Base-by-base conservation (phyloP, 2,888 invertebrate genomes). In the Lingula anatina region DNA sequence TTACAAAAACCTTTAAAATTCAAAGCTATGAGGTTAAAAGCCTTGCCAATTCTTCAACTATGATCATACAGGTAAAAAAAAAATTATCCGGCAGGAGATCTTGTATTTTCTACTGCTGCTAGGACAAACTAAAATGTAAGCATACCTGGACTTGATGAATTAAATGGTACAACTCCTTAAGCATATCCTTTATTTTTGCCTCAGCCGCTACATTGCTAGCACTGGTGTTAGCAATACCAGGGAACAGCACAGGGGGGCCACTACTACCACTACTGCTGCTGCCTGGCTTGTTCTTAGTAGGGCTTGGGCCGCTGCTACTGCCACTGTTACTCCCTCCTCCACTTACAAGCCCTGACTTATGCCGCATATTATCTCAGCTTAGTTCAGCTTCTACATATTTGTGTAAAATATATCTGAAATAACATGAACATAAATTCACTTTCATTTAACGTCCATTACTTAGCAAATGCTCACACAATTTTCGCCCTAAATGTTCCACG, bases 71-170 rank as follows among this genome's bases (percentile, higher is more conserved):
- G n/a, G n/a, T n/a, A n/a, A n/a, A n/a, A n/a, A n/a, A n/a, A n/a
- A n/a, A n/a, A n/a, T n/a, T n/a, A n/a, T n/a, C n/a, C n/a, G n/a
- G n/a, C n/a, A n/a, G n/a, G n/a, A n/a, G n/a, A n/a, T n/a, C n/a
- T n/a, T n/a, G n/a, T n/a, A n/a, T n/a, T n/a, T n/a, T n/a, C n/a
- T n/a, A n/a, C n/a, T n/a, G n/a, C n/a, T n/a, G n/a, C n/a, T n/a
- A n/a, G n/a, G n/a, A n/a, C n/a, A n/a, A n/a, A n/a, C n/a, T n/a
- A n/a, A n/a, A n/a, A n/a, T n/a, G n/a, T n/a, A n/a, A n/a, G n/a
- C 53, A 43, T 57, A 71, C 74, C 73, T 91, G 90, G 60, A 92
- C 86, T 47, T 90, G 88, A 71, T 87, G 86, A 35, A 91, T 83
- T 9, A 89, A 76, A 40, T 84, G 81, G 63, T 88, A 87, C 15